A percentile compares a stretch with the other conserved stretches of the same genome.
These are phyloP conservation scores for Ameiurus melas DNA, from an alignment of 2,113 vertebrate genomes.

Conservation along the genomic window DNA sequence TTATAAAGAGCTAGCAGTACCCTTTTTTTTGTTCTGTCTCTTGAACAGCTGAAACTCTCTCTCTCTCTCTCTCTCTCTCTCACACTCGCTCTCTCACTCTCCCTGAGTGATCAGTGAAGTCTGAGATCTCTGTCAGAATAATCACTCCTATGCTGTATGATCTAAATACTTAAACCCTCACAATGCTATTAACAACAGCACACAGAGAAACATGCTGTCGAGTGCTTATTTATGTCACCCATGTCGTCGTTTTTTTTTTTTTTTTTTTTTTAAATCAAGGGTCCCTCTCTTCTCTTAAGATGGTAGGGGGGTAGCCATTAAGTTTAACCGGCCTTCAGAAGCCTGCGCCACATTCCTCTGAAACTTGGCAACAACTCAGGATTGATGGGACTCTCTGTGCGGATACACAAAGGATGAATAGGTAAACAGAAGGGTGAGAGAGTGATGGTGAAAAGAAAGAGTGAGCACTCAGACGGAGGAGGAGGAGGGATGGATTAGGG, in stretches of 20 bases:
- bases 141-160: background rate
- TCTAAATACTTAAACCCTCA: background rate
- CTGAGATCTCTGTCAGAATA: background rate
- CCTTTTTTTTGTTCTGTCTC: slow-evolving; percentile 22
- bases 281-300: slow-evolving; percentile 64
- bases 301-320: slow-evolving; percentile 54
- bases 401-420: slow-evolving; percentile 79
- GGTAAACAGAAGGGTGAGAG: slow-evolving; percentile 77
- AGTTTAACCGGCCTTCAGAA: slow-evolving; percentile 62
- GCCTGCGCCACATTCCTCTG: slow-evolving; percentile 68
- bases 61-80: background rate
- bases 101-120: background rate
- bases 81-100: background rate
- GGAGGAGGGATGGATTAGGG: slow-evolving; percentile 29
- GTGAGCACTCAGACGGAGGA: slow-evolving; percentile 69
- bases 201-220: background rate
- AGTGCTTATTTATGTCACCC: slow-evolving; percentile 59
- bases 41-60: slow-evolving; percentile 48
- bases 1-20: background rate
- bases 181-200: background rate
- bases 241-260: background rate
- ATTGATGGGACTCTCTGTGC: slow-evolving; percentile 75
- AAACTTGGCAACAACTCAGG: slow-evolving; percentile 74
- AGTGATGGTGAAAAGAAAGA: slow-evolving; percentile 77
- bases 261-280: slow-evolving; percentile 60